Evolutionary conservation across 1,140 invertebrate genomes (phyloP), one percentile per base, ranked within the genome.

Genomic region (Potamilus streckersoni): DNA sequence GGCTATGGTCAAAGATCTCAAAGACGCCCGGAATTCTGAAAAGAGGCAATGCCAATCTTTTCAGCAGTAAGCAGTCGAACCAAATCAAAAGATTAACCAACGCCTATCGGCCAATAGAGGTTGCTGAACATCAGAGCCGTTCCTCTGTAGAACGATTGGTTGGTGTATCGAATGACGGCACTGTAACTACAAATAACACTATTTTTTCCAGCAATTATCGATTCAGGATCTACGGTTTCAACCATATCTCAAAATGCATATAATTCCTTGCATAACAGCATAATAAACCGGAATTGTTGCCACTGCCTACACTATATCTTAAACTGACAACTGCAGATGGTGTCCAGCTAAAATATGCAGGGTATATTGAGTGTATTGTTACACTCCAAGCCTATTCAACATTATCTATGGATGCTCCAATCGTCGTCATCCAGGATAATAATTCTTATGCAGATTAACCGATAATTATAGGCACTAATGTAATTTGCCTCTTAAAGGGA

Each of bases 201-300:
- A 27, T 27, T 27, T 27, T 27, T 27, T 2, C 27, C 2, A 57
- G 71, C 56, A 23, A 49, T 72, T 6, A 65, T 72, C n/a, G 71
- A 72, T 31, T 64, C 71, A 4, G 71, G 62, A 57, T 72, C 71
- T 12, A 72, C 65, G 71, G 71, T 72, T 12, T 63, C 61, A 16
- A 72, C 71, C 14, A 64, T 72, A n/a, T 64, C 71, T 0, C 27
- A 60, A 5, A 72, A 6, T 5, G 23, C 49, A 16, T 31, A 61
- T 56, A 62, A 57, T n/a, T 55, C 61, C 31, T 19, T 72, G 14
- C 12, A 72, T 8, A 15, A 61, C 55, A n/a, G n/a, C n/a, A n/a
- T n/a, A n/a, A n/a, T n/a, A 65, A 12, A 57, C 71, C 71, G 19
- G 12, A 6, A 23, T 23, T 72, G 13, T 15, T 57, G 16, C 56